Base-by-base conservation (phyloP, 2,113 vertebrate species). In the Peromyscus maniculatus region DNA sequence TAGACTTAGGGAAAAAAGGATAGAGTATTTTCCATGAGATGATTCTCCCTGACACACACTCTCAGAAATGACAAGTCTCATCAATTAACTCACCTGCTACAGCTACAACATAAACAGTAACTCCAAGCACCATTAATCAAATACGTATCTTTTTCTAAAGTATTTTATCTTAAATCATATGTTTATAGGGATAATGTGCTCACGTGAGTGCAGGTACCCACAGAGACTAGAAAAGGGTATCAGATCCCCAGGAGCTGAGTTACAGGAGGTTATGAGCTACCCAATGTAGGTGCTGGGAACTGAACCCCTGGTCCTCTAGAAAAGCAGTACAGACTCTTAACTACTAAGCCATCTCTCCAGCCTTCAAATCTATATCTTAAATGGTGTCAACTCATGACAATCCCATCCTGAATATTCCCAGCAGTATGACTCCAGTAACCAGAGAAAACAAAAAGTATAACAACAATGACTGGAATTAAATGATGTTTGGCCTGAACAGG, bases 371-470 rank as follows among this genome's bases (percentile, higher is more conserved):
- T 89, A 12, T 71, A 59, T 96, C 78, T 92, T 80, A 74, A 87
- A 52, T 90, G 28, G 95, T 39, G 22, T 59, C 39, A 64, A 87
- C 24, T 91, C 91, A 84, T 74, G 49, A 9, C 67, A 74, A 59
- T 92, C 92, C 78, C 49, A 83, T 86, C 77, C 24, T 89, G 21
- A 84, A 94, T 89, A 86, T 39, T 43, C 46, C 55, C 24, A 19
- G 82, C 26, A 88, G 31, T 19, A 55, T 72, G 72, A 10, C 75
- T 24, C 31, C 57, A 36, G 74, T 80, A 55, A 74, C 13, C 49
- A 89, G n/a, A 90, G 59, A 97, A 93, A 91, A 36, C 89, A 7
- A 91, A 87, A 88, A 72, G 57, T n/a, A 72, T 8, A 86, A 13
- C 36, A 90, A 83, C 22, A 46, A n/a, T 26, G 36, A 79, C 59